These are phyloP conservation scores for Pedionomus torquatus DNA, from an alignment of 2,113 vertebrate genomes.

Conservation along the genomic window DNA sequence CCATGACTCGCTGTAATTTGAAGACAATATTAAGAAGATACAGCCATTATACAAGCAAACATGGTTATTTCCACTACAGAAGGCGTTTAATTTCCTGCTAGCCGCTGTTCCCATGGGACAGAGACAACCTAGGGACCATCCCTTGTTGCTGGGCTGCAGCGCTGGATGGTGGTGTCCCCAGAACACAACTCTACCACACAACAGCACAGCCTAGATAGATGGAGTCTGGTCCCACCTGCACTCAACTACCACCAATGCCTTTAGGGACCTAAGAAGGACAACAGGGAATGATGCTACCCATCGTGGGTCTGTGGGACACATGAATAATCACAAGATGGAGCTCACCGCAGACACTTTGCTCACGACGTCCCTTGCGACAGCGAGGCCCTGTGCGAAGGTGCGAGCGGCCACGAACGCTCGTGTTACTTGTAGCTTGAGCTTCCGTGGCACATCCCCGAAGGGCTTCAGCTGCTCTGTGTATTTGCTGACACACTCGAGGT, in stretches of 20 bases:
- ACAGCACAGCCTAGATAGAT: rapidly evolving
- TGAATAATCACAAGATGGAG: rapidly evolving
- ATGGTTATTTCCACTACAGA: conserved; percentile 2
- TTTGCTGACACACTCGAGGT: conserved; percentile 95
- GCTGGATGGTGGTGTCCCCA: background rate
- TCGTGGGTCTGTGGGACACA: rapidly evolving
- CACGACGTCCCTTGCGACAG: conserved; percentile 86
- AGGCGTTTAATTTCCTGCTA: conserved; percentile 20
- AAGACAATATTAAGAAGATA: background rate
- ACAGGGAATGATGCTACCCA: background rate
- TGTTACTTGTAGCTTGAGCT: conserved; percentile 91
- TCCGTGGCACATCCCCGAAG: conserved; percentile 94
- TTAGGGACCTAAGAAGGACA: background rate
- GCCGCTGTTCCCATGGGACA: background rate
- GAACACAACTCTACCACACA: rapidly evolving
- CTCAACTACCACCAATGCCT: rapidly evolving
- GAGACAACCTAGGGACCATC: background rate
- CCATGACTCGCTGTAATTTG: conserved; percentile 14
- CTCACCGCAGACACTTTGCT: conserved; percentile 90
- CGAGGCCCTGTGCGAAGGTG: conserved; percentile 89
- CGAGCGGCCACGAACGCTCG: conserved; percentile 91
- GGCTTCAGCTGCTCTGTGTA: conserved; percentile 95
- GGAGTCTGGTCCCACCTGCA: background rate
- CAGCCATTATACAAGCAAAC: background rate
- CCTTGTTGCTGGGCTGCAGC: background rate